Percentiles rank a stretch among this genome's conserved stretches.
Conservation (phyloP, 2,797 vertebrate genomes). For the Parambassis ranga region DNA sequence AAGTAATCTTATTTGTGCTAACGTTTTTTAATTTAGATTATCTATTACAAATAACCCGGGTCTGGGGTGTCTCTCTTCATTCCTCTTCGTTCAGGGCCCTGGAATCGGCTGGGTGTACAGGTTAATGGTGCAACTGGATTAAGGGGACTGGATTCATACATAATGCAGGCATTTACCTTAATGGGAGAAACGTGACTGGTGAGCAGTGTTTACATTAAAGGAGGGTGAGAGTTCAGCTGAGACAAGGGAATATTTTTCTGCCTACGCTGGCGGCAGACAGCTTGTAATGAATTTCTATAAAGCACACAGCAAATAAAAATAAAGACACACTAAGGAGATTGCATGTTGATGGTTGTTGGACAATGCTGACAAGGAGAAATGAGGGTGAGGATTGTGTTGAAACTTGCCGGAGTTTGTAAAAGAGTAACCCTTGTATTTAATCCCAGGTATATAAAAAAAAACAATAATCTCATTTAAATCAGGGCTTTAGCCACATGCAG, state of each 20-base stretch:
- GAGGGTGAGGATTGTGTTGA: slow-evolving; percentile 47
- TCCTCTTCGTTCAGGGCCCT: slow-evolving; percentile 15
- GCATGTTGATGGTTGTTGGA: slow-evolving; percentile 67
- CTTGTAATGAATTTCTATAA: slow-evolving; percentile 78
- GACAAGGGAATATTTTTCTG: slow-evolving; percentile 72
- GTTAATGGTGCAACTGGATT: slow-evolving; percentile 67
- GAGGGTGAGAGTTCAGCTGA: slow-evolving; percentile 71
- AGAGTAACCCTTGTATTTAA: slow-evolving; percentile 12
- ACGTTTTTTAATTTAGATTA: slow-evolving; percentile 43
- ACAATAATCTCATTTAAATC: slow-evolving; percentile 29
- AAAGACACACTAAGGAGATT: slow-evolving; percentile 75
- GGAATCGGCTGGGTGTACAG: slow-evolving; percentile 33
- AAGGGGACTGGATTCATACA: slow-evolving; percentile 59
- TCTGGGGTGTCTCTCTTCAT: slow-evolving; percentile 26
- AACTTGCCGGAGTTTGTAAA: slow-evolving; percentile 63
- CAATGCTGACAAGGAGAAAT: slow-evolving; percentile 69
- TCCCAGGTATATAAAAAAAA: slow-evolving; percentile 2
- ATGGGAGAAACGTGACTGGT: slow-evolving; percentile 74
- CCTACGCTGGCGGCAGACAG: slow-evolving; percentile 68
- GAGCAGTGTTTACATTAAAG: slow-evolving; percentile 75
- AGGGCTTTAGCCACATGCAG: slow-evolving; percentile 14
- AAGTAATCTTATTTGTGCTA: slow-evolving; percentile 31
- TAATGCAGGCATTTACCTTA: slow-evolving; percentile 73
- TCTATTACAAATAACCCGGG: slow-evolving; percentile 38
- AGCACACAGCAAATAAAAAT: slow-evolving; percentile 73